Conservation (phyloP, 2,797 vertebrate species). For the Sarcophilus harrisii region DNA sequence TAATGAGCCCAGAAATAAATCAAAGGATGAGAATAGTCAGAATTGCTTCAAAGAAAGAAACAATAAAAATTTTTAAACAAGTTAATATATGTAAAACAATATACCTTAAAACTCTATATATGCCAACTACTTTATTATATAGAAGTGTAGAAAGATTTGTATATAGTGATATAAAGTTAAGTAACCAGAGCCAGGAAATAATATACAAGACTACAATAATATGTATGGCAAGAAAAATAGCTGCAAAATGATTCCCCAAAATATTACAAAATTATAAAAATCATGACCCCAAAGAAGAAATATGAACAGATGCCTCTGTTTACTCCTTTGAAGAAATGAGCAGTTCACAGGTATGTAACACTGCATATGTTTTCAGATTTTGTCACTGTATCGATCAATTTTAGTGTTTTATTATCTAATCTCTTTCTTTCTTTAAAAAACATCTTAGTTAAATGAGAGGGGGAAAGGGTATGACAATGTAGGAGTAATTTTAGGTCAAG, state of each 20-base stretch:
- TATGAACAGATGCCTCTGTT: not conserved
- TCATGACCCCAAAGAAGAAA: not conserved
- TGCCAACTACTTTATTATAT: not conserved
- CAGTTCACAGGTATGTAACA: not conserved
- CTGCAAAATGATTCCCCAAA: not conserved
- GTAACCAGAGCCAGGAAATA: not conserved
- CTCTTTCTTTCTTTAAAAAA: not conserved
- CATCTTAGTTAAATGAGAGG: not conserved
- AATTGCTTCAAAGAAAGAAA: not conserved
- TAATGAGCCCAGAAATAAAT: not conserved
- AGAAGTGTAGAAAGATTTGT: not conserved
- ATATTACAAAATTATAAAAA: not conserved
- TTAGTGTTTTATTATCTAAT: not conserved
- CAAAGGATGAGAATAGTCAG: not conserved
- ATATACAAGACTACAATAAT: not conserved
- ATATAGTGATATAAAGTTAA: not conserved
- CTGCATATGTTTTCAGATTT: not conserved
- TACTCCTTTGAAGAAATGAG: not conserved
- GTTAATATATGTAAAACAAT: not conserved
- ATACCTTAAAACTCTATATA: not conserved
- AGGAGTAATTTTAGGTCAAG: not conserved
- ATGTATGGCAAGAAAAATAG: not conserved
- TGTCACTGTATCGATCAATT: not conserved
- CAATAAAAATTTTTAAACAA: not conserved
- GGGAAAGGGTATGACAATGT: not conserved